Percentiles rank a stretch among this genome's conserved stretches.
Evolutionary conservation across 1,140 invertebrate genomes (phyloP).

Genomic region (Drosophila lowei): DNA sequence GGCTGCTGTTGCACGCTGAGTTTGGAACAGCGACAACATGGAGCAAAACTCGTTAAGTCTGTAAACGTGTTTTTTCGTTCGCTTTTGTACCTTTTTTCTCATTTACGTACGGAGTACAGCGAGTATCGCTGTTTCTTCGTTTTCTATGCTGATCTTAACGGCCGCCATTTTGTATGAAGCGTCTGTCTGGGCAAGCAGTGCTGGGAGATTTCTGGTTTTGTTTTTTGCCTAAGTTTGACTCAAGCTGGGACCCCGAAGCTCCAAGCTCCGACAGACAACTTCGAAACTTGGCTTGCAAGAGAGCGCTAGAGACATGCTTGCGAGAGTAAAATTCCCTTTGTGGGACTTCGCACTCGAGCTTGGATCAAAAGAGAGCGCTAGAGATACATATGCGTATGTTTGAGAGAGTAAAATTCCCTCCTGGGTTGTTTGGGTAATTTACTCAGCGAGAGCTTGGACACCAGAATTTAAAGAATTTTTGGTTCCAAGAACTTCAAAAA

Average conservation of each 20-base stretch:
- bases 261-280: conserved; percentile 22
- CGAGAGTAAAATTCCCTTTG: conserved; percentile 27
- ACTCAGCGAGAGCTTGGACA: neutral
- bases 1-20: conserved; percentile 61
- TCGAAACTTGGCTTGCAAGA: conserved; percentile 7
- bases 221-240: conserved; percentile 4
- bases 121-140: neutral
- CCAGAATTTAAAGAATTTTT: too few relatives aligned
- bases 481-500: neutral
- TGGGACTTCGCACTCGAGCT: too few relatives aligned
- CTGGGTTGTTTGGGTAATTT: neutral
- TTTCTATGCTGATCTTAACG: conserved; percentile 55
- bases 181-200: conserved; percentile 15
- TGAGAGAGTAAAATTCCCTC: conserved; percentile 28
- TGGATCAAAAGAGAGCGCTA: too few relatives aligned
- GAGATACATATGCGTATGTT: too few relatives aligned
- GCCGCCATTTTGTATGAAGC: conserved; percentile 61
- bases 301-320: too few relatives aligned
- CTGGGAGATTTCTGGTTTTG: conserved; percentile 61
- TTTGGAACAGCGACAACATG: conserved; percentile 45
- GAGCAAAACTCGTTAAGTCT: conserved; percentile 65
- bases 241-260: conserved; percentile 6
- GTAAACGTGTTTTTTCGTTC: conserved; percentile 65
- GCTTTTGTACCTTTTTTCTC: conserved; percentile 41
- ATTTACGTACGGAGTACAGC: conserved; percentile 13